phyloP scores from a whole-genome alignment of 2,113 vertebrate genomes.

The Laterallus jamaicensis region DNA sequence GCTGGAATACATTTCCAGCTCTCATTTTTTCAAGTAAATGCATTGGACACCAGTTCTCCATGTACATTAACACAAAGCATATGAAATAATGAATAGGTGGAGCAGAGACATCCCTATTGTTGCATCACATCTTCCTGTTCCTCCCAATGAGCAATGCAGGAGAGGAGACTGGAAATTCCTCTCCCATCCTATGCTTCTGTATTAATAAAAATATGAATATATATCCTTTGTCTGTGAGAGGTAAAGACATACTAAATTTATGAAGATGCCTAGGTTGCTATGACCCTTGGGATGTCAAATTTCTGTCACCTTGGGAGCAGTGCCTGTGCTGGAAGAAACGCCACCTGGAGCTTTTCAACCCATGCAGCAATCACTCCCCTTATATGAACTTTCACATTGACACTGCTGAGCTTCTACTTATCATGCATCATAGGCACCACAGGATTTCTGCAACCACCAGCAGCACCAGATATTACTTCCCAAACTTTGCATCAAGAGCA shows the following conservation, averaged over 20 bases:
- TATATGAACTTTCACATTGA: background rate
- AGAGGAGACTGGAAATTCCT: background rate
- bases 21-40: background rate
- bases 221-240: background rate
- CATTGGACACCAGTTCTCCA: background rate
- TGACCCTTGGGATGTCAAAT: background rate
- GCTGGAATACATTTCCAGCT: background rate
- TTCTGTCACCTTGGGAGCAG: background rate
- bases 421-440: background rate
- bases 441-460: background rate
- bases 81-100: background rate
- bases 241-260: background rate
- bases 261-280: background rate
- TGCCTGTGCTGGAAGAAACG: background rate
- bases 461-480: background rate
- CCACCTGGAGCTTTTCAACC: accelerated
- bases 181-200: background rate
- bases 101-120: background rate
- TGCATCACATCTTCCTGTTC: background rate
- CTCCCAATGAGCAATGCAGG: background rate
- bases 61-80: background rate
- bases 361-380: background rate
- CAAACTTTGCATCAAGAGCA: background rate
- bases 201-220: background rate
- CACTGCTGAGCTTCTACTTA: background rate